Evolutionary conservation across 2,888 invertebrate genomes (phyloP).

Genomic region (Spicauda simplicius): DNA sequence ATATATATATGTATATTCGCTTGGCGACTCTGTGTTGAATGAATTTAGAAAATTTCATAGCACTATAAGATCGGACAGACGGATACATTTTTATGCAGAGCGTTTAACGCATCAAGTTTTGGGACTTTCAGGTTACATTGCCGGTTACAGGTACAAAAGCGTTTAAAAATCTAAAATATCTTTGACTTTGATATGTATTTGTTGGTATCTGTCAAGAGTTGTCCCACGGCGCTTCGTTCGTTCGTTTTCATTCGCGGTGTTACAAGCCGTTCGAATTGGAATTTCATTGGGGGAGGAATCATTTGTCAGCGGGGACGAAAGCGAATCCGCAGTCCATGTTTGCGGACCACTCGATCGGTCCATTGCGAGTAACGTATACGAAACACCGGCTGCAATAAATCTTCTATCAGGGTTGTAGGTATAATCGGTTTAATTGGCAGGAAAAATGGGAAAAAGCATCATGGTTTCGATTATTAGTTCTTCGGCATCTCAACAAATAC

Average conservation of each 20-base stretch:
- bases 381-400: slow-evolving; percentile 44
- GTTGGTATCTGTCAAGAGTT: neutral
- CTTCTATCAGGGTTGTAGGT: slow-evolving; percentile 33
- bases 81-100: too few species aligned
- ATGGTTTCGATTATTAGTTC: neutral
- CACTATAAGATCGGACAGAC: too few species aligned
- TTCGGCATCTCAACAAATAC: neutral
- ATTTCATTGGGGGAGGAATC: slow-evolving; percentile 25
- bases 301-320: slow-evolving; percentile 43
- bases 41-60: too few species aligned
- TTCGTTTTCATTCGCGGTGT: neutral
- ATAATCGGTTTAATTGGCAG: neutral
- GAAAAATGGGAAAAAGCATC: neutral
- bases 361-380: slow-evolving; percentile 44
- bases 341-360: slow-evolving; percentile 55
- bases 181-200: neutral
- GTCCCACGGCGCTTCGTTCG: neutral
- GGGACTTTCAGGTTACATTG: too few species aligned
- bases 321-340: slow-evolving; percentile 59
- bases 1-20: too few species aligned
- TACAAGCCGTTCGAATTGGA: neutral
- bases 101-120: too few species aligned
- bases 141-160: too few species aligned
- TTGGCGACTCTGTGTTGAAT: too few species aligned
- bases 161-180: neutral